Conservation (phyloP, 2,797 vertebrate genomes). For the Synaphobranchus kaupii region DNA sequence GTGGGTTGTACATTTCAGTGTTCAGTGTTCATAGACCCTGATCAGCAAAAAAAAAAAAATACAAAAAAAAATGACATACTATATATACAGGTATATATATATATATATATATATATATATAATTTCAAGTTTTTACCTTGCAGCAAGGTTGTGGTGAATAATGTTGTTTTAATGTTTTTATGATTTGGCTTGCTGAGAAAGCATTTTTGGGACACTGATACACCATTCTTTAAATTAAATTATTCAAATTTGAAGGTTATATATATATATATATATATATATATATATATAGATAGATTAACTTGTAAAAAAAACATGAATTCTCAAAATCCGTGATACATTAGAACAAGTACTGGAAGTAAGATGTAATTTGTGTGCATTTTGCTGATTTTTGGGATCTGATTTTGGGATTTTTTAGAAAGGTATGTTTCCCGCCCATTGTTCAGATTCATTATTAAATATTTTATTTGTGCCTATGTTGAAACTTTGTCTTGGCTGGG, state of each 20-base stretch:
- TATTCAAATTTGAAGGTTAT: background rate
- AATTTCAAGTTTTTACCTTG: background rate
- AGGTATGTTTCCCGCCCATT: constrained; percentile 32
- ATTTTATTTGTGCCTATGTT: constrained; percentile 45
- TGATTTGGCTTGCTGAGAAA: background rate
- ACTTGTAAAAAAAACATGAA: background rate
- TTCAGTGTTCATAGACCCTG: background rate
- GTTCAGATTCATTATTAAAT: constrained; percentile 45
- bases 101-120: too few relatives aligned
- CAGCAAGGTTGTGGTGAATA: background rate
- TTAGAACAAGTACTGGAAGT: background rate
- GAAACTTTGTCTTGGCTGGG: constrained; percentile 52
- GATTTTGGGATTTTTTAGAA: too few relatives aligned
- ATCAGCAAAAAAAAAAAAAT: background rate
- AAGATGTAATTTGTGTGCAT: background rate
- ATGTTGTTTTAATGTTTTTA: background rate
- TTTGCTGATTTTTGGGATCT: background rate
- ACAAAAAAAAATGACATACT: too few relatives aligned
- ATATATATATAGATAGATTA: background rate
- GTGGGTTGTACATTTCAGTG: background rate
- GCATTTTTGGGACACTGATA: background rate
- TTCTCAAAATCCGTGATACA: background rate
- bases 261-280: background rate
- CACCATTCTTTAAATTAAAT: background rate
- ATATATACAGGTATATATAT: too few relatives aligned